Conservation (phyloP, 30 jellyfish, hydroid and myxozoan species). For the Chironex yamaguchii region DNA sequence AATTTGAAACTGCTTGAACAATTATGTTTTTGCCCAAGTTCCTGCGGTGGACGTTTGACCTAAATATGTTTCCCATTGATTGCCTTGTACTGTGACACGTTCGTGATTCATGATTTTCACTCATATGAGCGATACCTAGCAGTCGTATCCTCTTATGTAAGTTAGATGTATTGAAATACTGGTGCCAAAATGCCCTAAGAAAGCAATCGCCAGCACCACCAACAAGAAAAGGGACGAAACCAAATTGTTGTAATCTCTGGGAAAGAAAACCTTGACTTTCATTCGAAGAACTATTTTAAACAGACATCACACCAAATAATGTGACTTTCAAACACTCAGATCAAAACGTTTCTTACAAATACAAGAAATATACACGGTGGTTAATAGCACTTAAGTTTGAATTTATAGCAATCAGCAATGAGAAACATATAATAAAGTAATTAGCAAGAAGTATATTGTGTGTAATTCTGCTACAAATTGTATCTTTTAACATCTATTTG, state of each 20-base stretch:
- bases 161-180: conserved; percentile 5
- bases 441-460: conserved; percentile 11
- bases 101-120: background rate
- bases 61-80: conserved; percentile 13
- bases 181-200: conserved; percentile 7
- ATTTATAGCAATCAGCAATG: background rate
- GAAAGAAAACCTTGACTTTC: conserved; percentile 10
- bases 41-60: conserved; percentile 18
- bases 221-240: background rate
- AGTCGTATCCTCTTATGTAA: conserved; percentile 10
- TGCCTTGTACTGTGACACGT: background rate
- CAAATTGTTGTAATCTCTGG: conserved; percentile 1
- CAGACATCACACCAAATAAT: background rate
- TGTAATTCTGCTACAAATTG: conserved; percentile 13
- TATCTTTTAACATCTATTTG: background rate
- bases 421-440: background rate
- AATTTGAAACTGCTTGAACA: conserved; percentile 30
- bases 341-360: conserved; percentile 6
- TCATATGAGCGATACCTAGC: background rate
- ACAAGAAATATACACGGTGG: conserved; percentile 14
- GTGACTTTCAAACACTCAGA: background rate
- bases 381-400: background rate
- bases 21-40: conserved; percentile 22
- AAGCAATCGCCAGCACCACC: conserved; percentile 28
- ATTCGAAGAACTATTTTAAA: background rate